Evolutionary conservation across 2,797 vertebrate species (phyloP).

Genomic region (Taenioides sp.): DNA sequence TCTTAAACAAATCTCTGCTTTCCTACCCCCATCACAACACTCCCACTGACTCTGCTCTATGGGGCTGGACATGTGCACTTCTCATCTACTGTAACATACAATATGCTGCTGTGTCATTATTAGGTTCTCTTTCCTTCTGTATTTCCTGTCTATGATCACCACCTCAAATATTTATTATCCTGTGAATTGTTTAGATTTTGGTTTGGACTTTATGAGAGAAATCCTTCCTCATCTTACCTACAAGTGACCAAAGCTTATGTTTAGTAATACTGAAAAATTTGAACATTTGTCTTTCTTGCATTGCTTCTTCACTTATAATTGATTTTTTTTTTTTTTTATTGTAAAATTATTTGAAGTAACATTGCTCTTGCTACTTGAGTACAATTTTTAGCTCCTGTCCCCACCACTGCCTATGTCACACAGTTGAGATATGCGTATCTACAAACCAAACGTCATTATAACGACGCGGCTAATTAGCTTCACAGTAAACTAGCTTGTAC

Average conservation of each 20-base stretch:
- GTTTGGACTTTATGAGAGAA: background rate
- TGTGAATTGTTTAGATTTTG: background rate
- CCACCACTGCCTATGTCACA: conserved; percentile 28
- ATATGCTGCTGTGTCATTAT: conserved; percentile 4
- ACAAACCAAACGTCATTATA: conserved; percentile 55
- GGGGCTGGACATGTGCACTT: conserved; percentile 18
- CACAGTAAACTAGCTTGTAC: conserved; percentile 64
- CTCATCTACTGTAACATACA: conserved; percentile 13
- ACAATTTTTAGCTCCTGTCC: background rate
- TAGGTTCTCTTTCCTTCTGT: background rate
- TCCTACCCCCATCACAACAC: conserved; percentile 67
- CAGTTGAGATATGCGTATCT: conserved; percentile 44
- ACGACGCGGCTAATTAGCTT: conserved; percentile 67
- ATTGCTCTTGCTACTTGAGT: background rate
- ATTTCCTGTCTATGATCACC: background rate
- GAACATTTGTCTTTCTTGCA: background rate
- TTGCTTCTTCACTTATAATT: background rate
- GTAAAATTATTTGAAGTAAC: background rate
- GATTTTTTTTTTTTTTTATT: background rate
- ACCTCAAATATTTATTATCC: background rate
- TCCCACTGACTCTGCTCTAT: conserved; percentile 44
- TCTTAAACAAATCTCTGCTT: conserved; percentile 73
- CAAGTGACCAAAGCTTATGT: background rate
- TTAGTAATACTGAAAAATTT: background rate
- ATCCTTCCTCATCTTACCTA: too few species aligned